These are phyloP conservation scores for Caranx melampygus DNA, from an alignment of 2,113 vertebrate species.

Conservation along the genomic window DNA sequence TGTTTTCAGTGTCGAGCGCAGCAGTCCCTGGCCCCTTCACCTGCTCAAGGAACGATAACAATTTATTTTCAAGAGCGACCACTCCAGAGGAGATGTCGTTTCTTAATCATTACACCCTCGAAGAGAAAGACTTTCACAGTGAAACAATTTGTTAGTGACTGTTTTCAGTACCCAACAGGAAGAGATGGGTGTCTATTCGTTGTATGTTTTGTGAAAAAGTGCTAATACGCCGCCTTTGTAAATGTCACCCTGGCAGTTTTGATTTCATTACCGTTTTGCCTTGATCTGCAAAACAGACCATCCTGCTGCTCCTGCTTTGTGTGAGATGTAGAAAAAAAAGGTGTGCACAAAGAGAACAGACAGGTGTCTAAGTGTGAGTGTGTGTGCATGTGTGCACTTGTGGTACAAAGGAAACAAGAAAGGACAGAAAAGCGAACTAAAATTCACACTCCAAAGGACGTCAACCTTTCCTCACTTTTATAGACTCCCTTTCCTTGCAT, in stretches of 20 bases:
- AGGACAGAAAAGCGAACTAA: conserved; percentile 49
- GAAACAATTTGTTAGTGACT: conserved; percentile 37
- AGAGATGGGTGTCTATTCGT: conserved; percentile 26
- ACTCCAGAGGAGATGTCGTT: conserved; percentile 45
- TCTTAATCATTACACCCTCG: conserved; percentile 49
- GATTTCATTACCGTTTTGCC: conserved; percentile 74
- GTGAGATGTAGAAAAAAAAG: conserved; percentile 57
- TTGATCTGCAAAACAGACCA: conserved; percentile 75
- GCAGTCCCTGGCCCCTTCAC: conserved; percentile 74
- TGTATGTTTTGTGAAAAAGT: conserved; percentile 38
- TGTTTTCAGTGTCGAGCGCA: conserved; percentile 62
- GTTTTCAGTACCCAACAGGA: conserved; percentile 9
- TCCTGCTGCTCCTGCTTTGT: conserved; percentile 67
- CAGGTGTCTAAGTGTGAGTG: conserved; percentile 40
- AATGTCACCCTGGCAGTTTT: conserved; percentile 75
- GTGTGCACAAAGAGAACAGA: conserved; percentile 45
- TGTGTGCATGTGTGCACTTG: neutral
- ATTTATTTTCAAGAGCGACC: conserved; percentile 65
- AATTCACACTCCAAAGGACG: conserved; percentile 57
- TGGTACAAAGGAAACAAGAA: conserved; percentile 56
- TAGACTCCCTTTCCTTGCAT: conserved; percentile 22
- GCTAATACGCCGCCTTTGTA: conserved; percentile 58
- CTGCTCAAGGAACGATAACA: conserved; percentile 60
- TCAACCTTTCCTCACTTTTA: conserved; percentile 34
- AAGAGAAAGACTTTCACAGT: conserved; percentile 23